These are phyloP conservation scores for Tragelaphus imberbis DNA, from an alignment of 2,113 vertebrate genomes.

Conservation along the genomic window DNA sequence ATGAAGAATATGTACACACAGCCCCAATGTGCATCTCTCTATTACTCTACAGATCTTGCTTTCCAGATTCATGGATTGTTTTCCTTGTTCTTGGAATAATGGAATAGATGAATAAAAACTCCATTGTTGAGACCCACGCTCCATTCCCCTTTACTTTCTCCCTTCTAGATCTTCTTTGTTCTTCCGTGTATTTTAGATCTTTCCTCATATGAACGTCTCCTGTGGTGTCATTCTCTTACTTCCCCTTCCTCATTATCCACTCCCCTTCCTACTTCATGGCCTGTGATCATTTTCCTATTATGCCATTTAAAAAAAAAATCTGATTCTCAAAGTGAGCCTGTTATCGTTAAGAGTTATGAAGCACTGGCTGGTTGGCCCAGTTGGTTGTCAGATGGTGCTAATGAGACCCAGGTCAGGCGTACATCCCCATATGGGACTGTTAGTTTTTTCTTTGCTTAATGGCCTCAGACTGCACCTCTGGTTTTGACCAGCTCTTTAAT, in stretches of 20 bases:
- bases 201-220: constrained; percentile 60
- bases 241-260: constrained; percentile 75
- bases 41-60: constrained; percentile 36
- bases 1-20: neutral
- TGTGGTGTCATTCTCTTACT: constrained; percentile 67
- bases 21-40: constrained; percentile 14
- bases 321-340: constrained; percentile 69
- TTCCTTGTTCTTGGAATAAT: constrained; percentile 68
- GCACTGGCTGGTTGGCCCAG: constrained; percentile 66
- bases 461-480: constrained; percentile 52
- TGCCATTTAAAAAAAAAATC: constrained; percentile 71
- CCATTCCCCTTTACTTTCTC: constrained; percentile 56
- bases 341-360: constrained; percentile 71
- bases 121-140: constrained; percentile 37
- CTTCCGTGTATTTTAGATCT: constrained; percentile 66
- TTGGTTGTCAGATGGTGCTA: constrained; percentile 71
- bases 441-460: constrained; percentile 68
- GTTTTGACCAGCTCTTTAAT: constrained; percentile 57
- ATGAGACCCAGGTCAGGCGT: constrained; percentile 74
- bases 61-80: constrained; percentile 50
- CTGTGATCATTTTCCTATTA: constrained; percentile 76
- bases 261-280: constrained; percentile 68
- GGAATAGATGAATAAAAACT: constrained; percentile 63
- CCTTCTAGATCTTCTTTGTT: constrained; percentile 62
- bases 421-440: constrained; percentile 59